These are phyloP conservation scores for Gallinago solitaria DNA, from an alignment of 2,797 vertebrate genomes.

Conservation along the genomic window DNA sequence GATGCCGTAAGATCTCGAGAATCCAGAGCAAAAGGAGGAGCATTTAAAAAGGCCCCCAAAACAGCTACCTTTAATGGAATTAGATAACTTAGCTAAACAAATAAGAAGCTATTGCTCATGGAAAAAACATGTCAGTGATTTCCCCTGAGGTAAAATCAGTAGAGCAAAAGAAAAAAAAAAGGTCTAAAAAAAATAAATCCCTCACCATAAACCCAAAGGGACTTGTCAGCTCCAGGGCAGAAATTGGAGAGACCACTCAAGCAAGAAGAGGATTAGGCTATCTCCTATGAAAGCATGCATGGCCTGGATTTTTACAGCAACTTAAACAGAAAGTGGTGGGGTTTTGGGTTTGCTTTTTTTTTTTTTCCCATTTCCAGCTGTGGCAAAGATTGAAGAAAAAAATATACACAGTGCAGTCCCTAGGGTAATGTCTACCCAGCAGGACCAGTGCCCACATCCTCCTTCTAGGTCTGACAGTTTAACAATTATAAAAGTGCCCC, in stretches of 20 bases:
- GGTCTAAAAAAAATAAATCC: neutral
- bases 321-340: constrained; percentile 29
- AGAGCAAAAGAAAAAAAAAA: constrained; percentile 30
- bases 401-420: neutral
- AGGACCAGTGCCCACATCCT: neutral
- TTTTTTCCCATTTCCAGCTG: neutral
- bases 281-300: constrained; percentile 44
- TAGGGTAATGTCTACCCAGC: neutral
- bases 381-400: neutral
- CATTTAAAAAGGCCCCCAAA: neutral
- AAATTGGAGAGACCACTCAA: constrained; percentile 72
- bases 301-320: constrained; percentile 40
- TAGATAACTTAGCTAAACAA: constrained; percentile 60
- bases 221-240: constrained; percentile 51
- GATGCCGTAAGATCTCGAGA: neutral
- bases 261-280: constrained; percentile 70
- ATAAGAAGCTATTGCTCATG: constrained; percentile 31
- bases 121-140: constrained; percentile 48
- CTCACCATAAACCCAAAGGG: constrained; percentile 55
- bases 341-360: neutral
- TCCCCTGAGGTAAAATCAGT: constrained; percentile 63
- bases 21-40: neutral
- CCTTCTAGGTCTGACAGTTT: neutral
- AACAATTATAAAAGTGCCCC: neutral
- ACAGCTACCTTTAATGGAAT: constrained; percentile 46